Conservation (phyloP, 1,140 invertebrate species). For the Listronotus oregonensis region DNA sequence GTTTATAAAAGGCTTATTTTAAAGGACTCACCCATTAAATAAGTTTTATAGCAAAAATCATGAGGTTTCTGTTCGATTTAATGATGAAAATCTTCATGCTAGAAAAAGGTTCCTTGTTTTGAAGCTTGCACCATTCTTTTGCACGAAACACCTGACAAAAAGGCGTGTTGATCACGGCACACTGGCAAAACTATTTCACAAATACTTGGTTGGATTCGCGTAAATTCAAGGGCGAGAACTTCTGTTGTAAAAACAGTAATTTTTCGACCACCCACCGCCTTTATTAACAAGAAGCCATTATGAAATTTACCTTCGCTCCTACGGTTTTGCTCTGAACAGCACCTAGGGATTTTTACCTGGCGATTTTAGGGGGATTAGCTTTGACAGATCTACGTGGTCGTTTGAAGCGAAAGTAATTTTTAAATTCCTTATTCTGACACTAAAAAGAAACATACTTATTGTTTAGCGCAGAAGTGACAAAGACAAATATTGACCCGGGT, state of each 20-base stretch:
- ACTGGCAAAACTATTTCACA: slow-evolving; percentile 15
- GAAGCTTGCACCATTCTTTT: slow-evolving; percentile 15
- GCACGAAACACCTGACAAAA: slow-evolving; percentile 27
- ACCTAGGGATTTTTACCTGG: slow-evolving; percentile 34
- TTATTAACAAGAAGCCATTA: slow-evolving; percentile 38
- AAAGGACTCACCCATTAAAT: slow-evolving; percentile 6
- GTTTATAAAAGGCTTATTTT: background rate
- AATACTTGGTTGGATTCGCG: slow-evolving; percentile 13
- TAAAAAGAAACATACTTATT: no score
- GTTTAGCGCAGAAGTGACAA: no score
- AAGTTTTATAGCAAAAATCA: background rate
- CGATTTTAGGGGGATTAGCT: slow-evolving; percentile 27
- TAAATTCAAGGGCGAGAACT: background rate
- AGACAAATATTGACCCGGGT: no score
- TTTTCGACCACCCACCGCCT: slow-evolving; percentile 26
- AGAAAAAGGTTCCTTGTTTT: slow-evolving; percentile 19
- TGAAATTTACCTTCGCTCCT: slow-evolving; percentile 28
- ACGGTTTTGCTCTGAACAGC: slow-evolving; percentile 25
- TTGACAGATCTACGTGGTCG: slow-evolving; percentile 9
- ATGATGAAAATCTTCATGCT: slow-evolving; percentile 1
- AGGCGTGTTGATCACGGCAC: slow-evolving; percentile 23
- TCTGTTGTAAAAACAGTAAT: slow-evolving; percentile 7
- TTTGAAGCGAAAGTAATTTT: no score
- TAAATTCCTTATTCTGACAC: no score
- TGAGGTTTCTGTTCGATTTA: background rate